Percentiles rank a stretch among this genome's conserved stretches.
These are phyloP conservation scores for Barypeithes pellucidus DNA, from an alignment of 2,888 invertebrate genomes.

Conservation along the genomic window DNA sequence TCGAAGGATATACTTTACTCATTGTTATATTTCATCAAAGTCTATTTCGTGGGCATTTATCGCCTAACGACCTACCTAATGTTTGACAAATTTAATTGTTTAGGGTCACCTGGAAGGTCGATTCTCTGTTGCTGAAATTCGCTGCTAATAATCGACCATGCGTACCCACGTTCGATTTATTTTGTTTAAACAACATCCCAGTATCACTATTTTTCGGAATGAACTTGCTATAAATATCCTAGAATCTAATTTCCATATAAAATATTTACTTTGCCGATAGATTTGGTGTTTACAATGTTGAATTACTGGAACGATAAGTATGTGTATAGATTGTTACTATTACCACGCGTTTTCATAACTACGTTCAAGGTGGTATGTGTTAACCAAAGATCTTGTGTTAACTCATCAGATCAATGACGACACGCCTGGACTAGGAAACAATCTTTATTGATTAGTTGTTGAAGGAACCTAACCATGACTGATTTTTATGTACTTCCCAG, in stretches of 20 bases:
- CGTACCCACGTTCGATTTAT: neutral
- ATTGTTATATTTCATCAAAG: neutral
- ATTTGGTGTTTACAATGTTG: conserved; percentile 4
- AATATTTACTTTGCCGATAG: conserved; percentile 14
- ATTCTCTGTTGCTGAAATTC: conserved; percentile 4
- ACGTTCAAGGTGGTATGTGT: no score
- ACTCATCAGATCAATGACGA: neutral
- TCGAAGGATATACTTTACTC: neutral
- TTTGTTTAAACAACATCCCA: neutral
- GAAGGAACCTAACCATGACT: no score
- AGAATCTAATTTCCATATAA: conserved; percentile 19
- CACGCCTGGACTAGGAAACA: no score
- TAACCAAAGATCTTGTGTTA: no score
- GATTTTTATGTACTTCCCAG: no score
- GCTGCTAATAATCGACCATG: neutral
- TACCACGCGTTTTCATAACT: neutral
- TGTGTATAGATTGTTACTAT: neutral
- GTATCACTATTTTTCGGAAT: neutral
- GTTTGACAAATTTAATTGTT: conserved; percentile 22
- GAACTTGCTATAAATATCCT: conserved; percentile 16
- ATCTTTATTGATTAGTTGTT: no score
- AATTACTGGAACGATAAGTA: neutral
- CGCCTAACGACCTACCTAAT: conserved; percentile 3
- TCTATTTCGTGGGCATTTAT: conserved; percentile 6
- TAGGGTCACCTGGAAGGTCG: conserved; percentile 15